Base-by-base conservation (phyloP, 2,797 vertebrate species). In the Clamator glandarius region DNA sequence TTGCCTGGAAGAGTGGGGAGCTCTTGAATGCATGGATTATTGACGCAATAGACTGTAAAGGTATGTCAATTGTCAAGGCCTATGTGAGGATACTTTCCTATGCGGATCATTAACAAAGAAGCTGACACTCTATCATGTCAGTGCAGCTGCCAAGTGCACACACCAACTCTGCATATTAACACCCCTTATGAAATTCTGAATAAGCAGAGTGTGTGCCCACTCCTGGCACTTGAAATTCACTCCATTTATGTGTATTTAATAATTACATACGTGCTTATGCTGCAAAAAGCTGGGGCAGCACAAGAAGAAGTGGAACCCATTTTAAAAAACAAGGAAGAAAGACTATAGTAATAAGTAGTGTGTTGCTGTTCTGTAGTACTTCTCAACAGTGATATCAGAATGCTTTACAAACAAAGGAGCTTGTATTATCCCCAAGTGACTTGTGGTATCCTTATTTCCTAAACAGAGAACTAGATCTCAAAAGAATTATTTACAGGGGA, bases 71-170 rank as follows among this genome's bases (percentile, higher is more conserved):
- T 96, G 93, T 97, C 92, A 94, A 94, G 96, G 93, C 93, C 95
- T 95, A 42, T 82, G 91, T 96, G 89, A 91, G 78, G 95, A 94
- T 94, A 97, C 93, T 97, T 94, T 95, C 91, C 89, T 96, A 33
- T 91, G 95, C 24, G 77, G 93, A 95, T 96, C 96, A 96, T 97
- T 97, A 96, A 96, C 95, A 96, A 94, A 95, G 95, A 90, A 95
- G 77, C 87, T 96, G 95, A 96, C 95, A 92, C 91, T 97, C 92
- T 95, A 95, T 97, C 95, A 95, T 95, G 95, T 96, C 96, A 96
- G 63, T 51, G 89, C 79, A 92, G 95, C 96, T 93, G 95, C 95
- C 95, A 97, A 96, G 87, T 88, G 89, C 80, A 70, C 91, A 91
- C 55, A 96, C 87, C 89, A 97, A 92, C 92, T 92, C 94, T 95